Evolutionary conservation across 2,113 vertebrate species (phyloP).

Genomic region (Beaufortia kweichowensis): DNA sequence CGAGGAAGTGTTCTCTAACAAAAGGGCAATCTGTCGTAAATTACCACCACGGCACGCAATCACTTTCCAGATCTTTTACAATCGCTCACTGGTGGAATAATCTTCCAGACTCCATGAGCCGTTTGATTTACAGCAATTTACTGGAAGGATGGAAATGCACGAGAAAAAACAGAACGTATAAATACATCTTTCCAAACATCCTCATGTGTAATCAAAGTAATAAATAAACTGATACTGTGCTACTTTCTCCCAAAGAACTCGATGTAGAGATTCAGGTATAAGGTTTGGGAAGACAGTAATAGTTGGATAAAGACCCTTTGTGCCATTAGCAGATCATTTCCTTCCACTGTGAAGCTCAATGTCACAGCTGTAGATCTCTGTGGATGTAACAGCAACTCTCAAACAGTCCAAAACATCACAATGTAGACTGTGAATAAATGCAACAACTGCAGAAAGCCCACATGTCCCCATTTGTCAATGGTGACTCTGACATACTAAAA

Average conservation of each 20-base stretch:
- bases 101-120: too few relatives aligned
- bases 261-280: background rate
- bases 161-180: too few relatives aligned
- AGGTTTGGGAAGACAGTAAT: background rate
- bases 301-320: background rate
- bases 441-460: slow-evolving; percentile 4
- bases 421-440: background rate
- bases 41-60: background rate
- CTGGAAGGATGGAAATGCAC: too few relatives aligned
- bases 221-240: background rate
- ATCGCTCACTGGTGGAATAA: background rate
- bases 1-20: background rate
- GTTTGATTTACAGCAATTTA: too few relatives aligned
- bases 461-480: slow-evolving; percentile 1
- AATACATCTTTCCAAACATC: too few relatives aligned
- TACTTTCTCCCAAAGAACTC: background rate
- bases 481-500: background rate
- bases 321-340: background rate
- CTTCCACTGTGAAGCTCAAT: background rate
- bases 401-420: background rate
- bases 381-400: background rate
- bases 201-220: too few relatives aligned
- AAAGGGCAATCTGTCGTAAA: background rate
- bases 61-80: slow-evolving; percentile 1
- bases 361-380: background rate